phyloP scores from a whole-genome alignment of 2,888 invertebrate species.

The Hofmannophila pseudospretella region DNA sequence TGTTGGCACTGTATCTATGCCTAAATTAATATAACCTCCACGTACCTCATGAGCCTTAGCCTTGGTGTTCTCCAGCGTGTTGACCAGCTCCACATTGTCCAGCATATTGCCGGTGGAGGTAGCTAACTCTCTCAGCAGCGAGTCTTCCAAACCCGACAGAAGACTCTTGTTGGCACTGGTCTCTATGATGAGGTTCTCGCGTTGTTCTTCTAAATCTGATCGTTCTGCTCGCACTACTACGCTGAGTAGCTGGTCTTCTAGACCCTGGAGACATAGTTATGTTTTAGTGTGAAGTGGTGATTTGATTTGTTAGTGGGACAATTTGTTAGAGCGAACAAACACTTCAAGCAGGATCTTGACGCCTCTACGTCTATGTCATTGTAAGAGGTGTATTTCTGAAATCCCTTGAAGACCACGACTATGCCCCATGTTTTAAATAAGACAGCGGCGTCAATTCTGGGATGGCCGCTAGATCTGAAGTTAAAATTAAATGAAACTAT shows the following conservation, averaged over 20 bases:
- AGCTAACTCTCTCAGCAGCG: slow-evolving; percentile 88
- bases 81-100: slow-evolving; percentile 91
- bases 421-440: no score
- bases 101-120: slow-evolving; percentile 95
- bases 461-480: no score
- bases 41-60: slow-evolving; percentile 91
- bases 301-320: slow-evolving; percentile 2
- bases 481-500: no score
- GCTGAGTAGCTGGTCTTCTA: slow-evolving; percentile 93
- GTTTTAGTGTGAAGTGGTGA: neutral
- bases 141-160: slow-evolving; percentile 90
- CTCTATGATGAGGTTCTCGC: slow-evolving; percentile 88
- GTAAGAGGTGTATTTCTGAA: no score
- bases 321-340: neutral
- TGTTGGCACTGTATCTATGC: slow-evolving; percentile 93
- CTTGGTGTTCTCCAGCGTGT: slow-evolving; percentile 93
- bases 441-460: no score
- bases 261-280: slow-evolving; percentile 80
- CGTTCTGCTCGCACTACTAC: slow-evolving; percentile 93
- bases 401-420: no score
- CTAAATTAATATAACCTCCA: no score
- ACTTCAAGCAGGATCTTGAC: no score
- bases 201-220: slow-evolving; percentile 91
- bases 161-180: slow-evolving; percentile 92
- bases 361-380: no score